Conservation (phyloP, 1,140 invertebrate genomes). For the Drosophila pectinifera region DNA sequence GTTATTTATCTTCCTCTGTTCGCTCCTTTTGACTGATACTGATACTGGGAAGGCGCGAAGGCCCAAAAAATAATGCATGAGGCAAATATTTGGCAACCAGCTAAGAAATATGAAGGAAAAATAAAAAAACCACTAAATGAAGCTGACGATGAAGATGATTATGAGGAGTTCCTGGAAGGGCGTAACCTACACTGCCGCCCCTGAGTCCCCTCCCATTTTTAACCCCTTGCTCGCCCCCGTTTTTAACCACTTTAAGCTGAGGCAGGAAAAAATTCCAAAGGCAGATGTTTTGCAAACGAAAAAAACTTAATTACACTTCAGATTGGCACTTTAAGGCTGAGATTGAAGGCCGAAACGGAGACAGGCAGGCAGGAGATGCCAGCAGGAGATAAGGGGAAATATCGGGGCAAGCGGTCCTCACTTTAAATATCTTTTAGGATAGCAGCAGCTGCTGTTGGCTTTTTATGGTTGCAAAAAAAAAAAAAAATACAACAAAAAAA, state of each 20-base stretch:
- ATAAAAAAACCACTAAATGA: slow-evolving; percentile 2
- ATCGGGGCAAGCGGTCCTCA: slow-evolving; percentile 14
- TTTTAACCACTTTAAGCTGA: slow-evolving; percentile 48
- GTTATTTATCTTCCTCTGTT: slow-evolving; percentile 18
- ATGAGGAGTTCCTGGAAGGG: slow-evolving; percentile 54
- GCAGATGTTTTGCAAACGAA: slow-evolving; percentile 69
- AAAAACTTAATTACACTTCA: slow-evolving; percentile 76
- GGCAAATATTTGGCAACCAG: slow-evolving; percentile 47
- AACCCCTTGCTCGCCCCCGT: not conserved
- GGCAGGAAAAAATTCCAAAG: slow-evolving; percentile 46
- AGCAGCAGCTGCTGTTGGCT: slow-evolving; percentile 50
- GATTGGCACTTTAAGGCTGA: slow-evolving; percentile 65
- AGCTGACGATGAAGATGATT: slow-evolving; percentile 27
- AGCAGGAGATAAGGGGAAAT: not conserved
- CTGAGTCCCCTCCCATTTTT: slow-evolving; percentile 5
- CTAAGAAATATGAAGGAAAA: slow-evolving; percentile 10
- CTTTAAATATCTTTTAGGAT: slow-evolving; percentile 61
- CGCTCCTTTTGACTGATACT: slow-evolving; percentile 12
- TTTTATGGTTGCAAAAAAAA: slow-evolving; percentile 23
- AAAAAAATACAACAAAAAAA: slow-evolving; percentile 1
- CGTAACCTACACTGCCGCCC: slow-evolving; percentile 33
- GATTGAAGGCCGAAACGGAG: slow-evolving; percentile 73
- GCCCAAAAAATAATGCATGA: slow-evolving; percentile 36
- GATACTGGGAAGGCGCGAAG: slow-evolving; percentile 14
- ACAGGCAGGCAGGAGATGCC: slow-evolving; percentile 4